Conservation (phyloP, 1,140 invertebrate genomes). For the Odontomachus brunneus region DNA sequence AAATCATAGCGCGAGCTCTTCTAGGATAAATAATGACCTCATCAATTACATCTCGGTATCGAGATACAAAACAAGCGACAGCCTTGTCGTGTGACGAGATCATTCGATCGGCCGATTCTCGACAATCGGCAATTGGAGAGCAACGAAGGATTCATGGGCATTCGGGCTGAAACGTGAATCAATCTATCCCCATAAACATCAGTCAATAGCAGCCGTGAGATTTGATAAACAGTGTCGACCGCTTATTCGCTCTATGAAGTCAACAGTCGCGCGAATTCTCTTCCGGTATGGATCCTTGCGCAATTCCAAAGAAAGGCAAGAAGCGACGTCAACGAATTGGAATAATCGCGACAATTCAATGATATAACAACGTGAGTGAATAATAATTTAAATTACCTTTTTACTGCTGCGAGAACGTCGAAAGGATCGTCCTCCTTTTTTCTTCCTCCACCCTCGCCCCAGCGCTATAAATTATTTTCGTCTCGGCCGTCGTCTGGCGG, state of each 20-base stretch:
- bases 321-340: no score
- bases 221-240: no score
- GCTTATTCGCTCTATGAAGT: no score
- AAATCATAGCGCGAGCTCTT: slow-evolving; percentile 5
- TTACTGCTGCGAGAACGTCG: slow-evolving; percentile 40
- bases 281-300: no score
- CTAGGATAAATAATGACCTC: slow-evolving; percentile 35
- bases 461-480: slow-evolving; percentile 68
- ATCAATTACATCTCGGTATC: slow-evolving; percentile 30
- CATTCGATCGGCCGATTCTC: not conserved
- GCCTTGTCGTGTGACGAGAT: slow-evolving; percentile 4
- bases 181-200: slow-evolving; percentile 1
- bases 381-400: not conserved
- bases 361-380: no score
- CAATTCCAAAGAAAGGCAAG: no score
- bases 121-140: not conserved
- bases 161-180: not conserved
- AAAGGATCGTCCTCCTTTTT: slow-evolving; percentile 24
- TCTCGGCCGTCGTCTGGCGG: slow-evolving; percentile 59
- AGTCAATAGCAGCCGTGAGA: not conserved
- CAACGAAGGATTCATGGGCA: not conserved
- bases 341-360: no score
- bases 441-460: not conserved
- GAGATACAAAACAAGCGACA: slow-evolving; percentile 33
- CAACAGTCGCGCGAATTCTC: slow-evolving; percentile 30